Evolutionary conservation across 2,113 vertebrate species (phyloP).

Genomic region (Aphelocoma coerulescens): DNA sequence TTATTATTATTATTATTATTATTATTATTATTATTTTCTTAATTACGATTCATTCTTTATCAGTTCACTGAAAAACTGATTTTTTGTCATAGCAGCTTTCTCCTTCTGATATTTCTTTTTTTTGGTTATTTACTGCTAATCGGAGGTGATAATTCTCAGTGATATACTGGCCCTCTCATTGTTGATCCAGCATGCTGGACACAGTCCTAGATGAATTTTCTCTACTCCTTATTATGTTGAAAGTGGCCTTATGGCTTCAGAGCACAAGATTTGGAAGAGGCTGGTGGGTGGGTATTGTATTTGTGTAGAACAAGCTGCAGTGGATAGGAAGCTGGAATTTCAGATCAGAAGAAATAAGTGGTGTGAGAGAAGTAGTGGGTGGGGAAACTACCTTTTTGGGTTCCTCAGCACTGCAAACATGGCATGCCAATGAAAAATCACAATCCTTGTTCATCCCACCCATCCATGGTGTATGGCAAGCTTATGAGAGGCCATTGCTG

Average conservation of each 20-base stretch:
- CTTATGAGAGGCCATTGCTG: background rate
- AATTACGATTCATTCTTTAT: rapidly evolving
- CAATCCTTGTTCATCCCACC: background rate
- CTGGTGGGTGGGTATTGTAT: background rate
- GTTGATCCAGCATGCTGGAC: background rate
- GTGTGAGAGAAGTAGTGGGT: background rate
- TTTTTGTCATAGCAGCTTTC: background rate
- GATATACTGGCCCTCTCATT: background rate
- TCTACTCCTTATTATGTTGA: background rate
- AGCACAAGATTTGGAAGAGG: background rate
- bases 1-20: background rate
- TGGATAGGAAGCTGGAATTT: background rate
- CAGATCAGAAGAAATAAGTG: background rate
- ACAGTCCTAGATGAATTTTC: background rate
- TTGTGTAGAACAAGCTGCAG: background rate
- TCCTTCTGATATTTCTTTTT: background rate
- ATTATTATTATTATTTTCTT: background rate
- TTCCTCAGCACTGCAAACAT: background rate
- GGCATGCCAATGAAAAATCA: background rate
- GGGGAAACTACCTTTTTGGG: background rate
- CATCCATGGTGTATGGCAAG: background rate
- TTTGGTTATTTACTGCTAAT: background rate
- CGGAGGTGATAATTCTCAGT: background rate
- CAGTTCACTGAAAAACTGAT: background rate
- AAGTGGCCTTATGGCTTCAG: background rate